Evolutionary conservation across 2,113 vertebrate species (phyloP), one percentile per base, ranked within the genome.

Genomic region (Oryzias celebensis): DNA sequence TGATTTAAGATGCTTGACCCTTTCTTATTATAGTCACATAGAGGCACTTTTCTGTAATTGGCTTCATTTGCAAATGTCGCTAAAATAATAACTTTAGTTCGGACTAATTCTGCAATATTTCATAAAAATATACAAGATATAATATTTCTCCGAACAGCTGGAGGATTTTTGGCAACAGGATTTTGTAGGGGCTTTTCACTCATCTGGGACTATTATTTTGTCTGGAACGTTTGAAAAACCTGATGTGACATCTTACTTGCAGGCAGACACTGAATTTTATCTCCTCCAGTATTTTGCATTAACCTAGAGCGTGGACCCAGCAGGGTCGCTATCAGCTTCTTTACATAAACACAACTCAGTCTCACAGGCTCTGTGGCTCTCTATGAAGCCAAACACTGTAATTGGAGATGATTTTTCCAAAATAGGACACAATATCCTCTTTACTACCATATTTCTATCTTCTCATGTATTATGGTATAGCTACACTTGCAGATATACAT

Each of bases 271-370:
- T 56, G 69, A 62, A 52, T 69, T 73, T 65, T 14, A 36, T 69
- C 73, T 36, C 31, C 44, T 56, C 65, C 60, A 59, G 73, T 85
- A 66, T 71, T 44, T 66, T 14, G 41, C 66, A 71, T 82, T 66
- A 71, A 58, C 78, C 59, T 85, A 8, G 42, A 65, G 59, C 66
- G 20, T 63, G 67, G 77, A 82, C 80, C 65, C 71, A 23, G 56
- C 46, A 43, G 49, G 53, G 68, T 77, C 26, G 68, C 56, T 84
- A 85, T 87, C 84, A 79, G 28, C 52, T 81, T 58, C 44, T 82
- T 78, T 80, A 75, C 62, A 81, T 88, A 87, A 90, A 90, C 82
- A 89, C 44, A 77, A 75, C 59, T 48, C 72, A 55, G 77, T 52
- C 71, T 72, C 55, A 54, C 62, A 63, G n/a, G 53, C 49, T 69